Conservation (phyloP, 2,797 vertebrate genomes). For the Tauraco hartlaubi region DNA sequence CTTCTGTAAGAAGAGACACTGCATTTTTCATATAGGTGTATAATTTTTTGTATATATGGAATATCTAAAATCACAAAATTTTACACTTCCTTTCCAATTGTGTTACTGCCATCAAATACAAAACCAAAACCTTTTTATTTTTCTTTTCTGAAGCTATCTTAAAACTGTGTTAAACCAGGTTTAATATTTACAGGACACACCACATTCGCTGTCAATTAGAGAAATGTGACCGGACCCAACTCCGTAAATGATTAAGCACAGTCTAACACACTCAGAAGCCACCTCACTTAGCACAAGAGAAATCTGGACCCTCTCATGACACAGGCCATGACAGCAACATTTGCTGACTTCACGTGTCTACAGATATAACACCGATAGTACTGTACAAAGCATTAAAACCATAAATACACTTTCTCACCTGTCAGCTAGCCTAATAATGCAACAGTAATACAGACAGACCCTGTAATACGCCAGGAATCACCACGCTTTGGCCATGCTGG, state of each 20-base stretch:
- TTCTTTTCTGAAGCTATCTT: background rate
- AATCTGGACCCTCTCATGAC: background rate
- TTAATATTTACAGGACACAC: background rate
- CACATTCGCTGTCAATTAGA: background rate
- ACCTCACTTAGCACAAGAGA: background rate
- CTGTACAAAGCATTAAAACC: background rate
- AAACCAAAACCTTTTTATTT: background rate
- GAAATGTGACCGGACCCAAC: background rate
- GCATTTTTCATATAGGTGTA: background rate
- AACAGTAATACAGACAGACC: background rate
- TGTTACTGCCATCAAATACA: background rate
- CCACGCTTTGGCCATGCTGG: background rate
- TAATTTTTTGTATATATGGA: background rate
- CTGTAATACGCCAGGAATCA: background rate
- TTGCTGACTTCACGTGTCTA: background rate
- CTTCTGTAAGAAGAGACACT: background rate
- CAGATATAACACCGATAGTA: background rate
- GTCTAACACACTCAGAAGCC: background rate
- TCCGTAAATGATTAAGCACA: background rate
- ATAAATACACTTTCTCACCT: background rate
- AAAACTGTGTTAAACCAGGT: background rate
- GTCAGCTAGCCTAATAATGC: background rate
- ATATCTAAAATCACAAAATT: background rate
- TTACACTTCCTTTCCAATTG: background rate
- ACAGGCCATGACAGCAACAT: background rate